These are phyloP conservation scores for Eupithecia insigniata DNA, from an alignment of 2,888 invertebrate species.

Conservation along the genomic window DNA sequence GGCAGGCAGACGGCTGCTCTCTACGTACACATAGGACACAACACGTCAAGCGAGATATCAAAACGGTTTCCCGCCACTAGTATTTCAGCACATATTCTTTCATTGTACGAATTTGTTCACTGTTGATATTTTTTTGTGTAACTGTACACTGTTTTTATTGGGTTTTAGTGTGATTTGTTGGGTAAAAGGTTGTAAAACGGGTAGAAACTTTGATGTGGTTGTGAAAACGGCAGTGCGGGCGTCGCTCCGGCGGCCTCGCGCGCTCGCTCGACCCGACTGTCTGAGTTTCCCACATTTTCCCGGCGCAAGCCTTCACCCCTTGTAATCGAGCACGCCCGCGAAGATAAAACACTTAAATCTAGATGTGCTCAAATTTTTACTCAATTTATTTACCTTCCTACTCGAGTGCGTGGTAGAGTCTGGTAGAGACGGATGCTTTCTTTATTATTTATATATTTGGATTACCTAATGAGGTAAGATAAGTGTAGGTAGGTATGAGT, in stretches of 20 bases:
- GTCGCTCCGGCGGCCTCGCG: constrained; percentile 63
- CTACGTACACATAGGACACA: constrained; percentile 82
- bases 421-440: background rate
- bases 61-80: constrained; percentile 84
- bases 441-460: background rate
- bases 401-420: background rate
- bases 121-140: constrained; percentile 39
- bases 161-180: constrained; percentile 52
- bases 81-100: constrained; percentile 70
- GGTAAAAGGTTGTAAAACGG: constrained; percentile 69
- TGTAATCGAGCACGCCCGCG: constrained; percentile 80
- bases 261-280: constrained; percentile 79
- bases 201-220: constrained; percentile 74
- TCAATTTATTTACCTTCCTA: constrained; percentile 20
- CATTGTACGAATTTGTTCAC: constrained; percentile 48
- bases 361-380: constrained; percentile 51
- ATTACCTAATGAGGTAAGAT: background rate
- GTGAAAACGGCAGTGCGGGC: constrained; percentile 58
- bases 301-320: constrained; percentile 83
- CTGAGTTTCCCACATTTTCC: constrained; percentile 80
- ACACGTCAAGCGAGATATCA: constrained; percentile 83
- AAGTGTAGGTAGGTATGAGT: background rate
- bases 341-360: constrained; percentile 66
- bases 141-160: constrained; percentile 49
- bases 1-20: constrained; percentile 81